These are phyloP conservation scores for Tetramorium parvispinum DNA, from an alignment of 1,140 invertebrate genomes.

Conservation along the genomic window DNA sequence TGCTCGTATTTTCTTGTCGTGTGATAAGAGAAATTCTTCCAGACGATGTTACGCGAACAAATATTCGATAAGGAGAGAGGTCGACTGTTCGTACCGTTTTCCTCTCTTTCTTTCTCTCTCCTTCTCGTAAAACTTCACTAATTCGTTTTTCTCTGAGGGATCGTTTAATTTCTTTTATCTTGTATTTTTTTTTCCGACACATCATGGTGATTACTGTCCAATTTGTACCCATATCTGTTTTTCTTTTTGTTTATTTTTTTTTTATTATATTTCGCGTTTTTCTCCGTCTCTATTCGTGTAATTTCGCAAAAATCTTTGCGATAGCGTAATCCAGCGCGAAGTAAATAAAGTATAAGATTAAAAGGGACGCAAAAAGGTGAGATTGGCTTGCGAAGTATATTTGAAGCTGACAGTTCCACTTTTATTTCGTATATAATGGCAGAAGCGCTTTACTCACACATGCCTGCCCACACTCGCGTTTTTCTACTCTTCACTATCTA, in stretches of 20 bases:
- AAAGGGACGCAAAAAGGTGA: slow-evolving; percentile 79
- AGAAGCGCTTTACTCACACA: slow-evolving; percentile 78
- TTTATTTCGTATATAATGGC: slow-evolving; percentile 77
- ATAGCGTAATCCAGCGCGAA: slow-evolving; percentile 28
- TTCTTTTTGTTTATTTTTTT: slow-evolving; percentile 45
- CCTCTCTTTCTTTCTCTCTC: background rate
- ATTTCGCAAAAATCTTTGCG: slow-evolving; percentile 31
- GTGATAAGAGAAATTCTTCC: slow-evolving; percentile 38
- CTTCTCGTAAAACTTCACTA: slow-evolving; percentile 50
- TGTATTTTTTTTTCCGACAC: background rate
- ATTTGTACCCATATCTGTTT: slow-evolving; percentile 41
- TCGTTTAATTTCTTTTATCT: slow-evolving; percentile 41
- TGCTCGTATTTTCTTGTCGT: slow-evolving; percentile 5
- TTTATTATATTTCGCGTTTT: slow-evolving; percentile 17
- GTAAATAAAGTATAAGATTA: slow-evolving; percentile 61
- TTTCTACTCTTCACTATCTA: slow-evolving; percentile 48
- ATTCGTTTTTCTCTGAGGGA: slow-evolving; percentile 43
- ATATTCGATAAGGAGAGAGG: slow-evolving; percentile 57
- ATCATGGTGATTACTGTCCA: background rate
- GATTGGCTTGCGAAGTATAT: slow-evolving; percentile 80
- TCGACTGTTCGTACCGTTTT: slow-evolving; percentile 45
- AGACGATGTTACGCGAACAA: slow-evolving; percentile 35
- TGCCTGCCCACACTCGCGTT: slow-evolving; percentile 61
- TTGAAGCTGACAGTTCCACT: slow-evolving; percentile 76
- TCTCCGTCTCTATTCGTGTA: background rate